Evolutionary conservation across 2,113 vertebrate genomes (phyloP), one percentile per base, ranked within the genome.

Genomic region (Notarius quadriscutis): DNA sequence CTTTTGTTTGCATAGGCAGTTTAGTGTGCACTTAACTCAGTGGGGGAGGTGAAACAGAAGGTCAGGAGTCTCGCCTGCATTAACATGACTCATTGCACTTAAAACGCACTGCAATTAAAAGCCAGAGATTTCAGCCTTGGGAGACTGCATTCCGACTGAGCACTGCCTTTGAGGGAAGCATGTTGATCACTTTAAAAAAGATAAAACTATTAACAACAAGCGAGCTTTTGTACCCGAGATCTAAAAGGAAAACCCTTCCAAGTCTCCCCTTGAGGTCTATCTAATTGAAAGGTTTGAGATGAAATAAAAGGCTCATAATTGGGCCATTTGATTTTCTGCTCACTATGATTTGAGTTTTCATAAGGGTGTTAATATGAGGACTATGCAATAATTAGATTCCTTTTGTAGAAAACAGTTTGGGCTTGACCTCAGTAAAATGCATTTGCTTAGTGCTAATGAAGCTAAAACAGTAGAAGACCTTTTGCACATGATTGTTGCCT

Each of bases 241-340:
- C 92, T 91, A 86, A 91, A 80, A 77, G n/a, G 83, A 88, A 81
- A 62, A 48, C 30, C 34, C 84, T 91, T 94, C 81, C 93, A 94
- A 91, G 92, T 82, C 77, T 84, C 67, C 81, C 86, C 58, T 55
- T 71, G 63, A 84, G 80, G 34, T 65, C 74, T 18, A 27, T 79
- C 60, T 86, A 55, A 88, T 84, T 83, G 7, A 78, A 85, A 87
- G 63, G 22, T 69, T 58, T 63, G 75, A 2, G 48, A 87, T 75
- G 83, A 25, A 87, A 83, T 30, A 51, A 74, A 77, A 62, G 75
- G 22, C 62, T 63, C 60, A 41, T 78, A 8, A 5, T 53, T 55
- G 1, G 50, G 27, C 57, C 30, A 27, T n/a, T 57, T 84, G 67
- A n/a, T 75, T 11, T 60, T 72, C 77, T 83, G 62, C 27, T 63